Conservation (phyloP, 2,888 invertebrate genomes). For the Chrysodeixis includens region DNA sequence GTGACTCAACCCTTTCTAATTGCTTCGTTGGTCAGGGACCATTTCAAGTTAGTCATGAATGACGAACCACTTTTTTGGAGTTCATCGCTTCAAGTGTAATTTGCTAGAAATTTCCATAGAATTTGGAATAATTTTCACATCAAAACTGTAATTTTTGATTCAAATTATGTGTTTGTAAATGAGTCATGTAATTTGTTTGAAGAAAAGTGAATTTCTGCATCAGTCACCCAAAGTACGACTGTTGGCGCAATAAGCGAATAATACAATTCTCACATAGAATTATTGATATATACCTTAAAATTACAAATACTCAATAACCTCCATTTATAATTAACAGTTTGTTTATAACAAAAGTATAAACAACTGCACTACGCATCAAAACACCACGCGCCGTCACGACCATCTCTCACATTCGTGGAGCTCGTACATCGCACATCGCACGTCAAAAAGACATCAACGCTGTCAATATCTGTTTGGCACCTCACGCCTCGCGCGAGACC, state of each 20-base stretch:
- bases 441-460: conserved; percentile 69
- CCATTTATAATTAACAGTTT: too few species aligned
- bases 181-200: too few species aligned
- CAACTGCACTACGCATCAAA: too few species aligned
- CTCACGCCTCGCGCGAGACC: neutral
- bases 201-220: too few species aligned
- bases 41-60: conserved; percentile 29
- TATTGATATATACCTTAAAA: too few species aligned
- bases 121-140: neutral
- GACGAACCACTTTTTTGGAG: conserved; percentile 1
- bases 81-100: conserved; percentile 10
- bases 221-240: too few species aligned
- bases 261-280: too few species aligned
- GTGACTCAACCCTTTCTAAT: conserved; percentile 39
- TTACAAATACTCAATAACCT: too few species aligned
- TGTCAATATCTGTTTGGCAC: conserved; percentile 27
- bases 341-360: too few species aligned
- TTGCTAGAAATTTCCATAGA: neutral
- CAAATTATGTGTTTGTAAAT: neutral
- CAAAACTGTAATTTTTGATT: neutral
- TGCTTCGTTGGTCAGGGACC: conserved; percentile 14
- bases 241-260: too few species aligned
- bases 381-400: too few species aligned
- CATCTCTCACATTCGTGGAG: neutral
- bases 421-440: conserved; percentile 25